Conservation (phyloP, 2,888 invertebrate species). For the Altica lythri region DNA sequence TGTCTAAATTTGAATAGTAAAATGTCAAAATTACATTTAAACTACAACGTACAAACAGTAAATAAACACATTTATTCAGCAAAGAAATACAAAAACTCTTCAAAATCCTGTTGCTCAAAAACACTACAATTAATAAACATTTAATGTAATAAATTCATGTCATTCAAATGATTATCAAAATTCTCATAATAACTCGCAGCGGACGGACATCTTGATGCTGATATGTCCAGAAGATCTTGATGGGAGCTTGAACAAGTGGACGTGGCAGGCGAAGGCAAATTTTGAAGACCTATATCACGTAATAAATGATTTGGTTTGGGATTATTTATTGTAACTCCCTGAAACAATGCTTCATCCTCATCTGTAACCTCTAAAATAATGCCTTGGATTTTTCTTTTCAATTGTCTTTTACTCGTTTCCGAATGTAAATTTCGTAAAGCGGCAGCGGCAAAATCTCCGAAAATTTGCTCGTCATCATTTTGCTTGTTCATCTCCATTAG, state of each 20-base stretch:
- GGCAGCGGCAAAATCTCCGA: constrained; percentile 10
- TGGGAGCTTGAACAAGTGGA: neutral
- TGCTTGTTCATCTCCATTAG: neutral
- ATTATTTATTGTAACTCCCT: neutral
- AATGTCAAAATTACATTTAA: neutral
- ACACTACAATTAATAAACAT: too few relatives aligned
- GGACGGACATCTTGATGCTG: neutral
- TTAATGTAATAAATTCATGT: too few relatives aligned
- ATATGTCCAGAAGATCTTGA: neutral
- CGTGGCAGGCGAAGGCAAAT: neutral
- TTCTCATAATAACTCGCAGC: neutral
- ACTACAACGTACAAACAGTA: too few relatives aligned
- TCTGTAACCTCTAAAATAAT: constrained; percentile 1
- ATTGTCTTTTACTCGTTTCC: neutral
- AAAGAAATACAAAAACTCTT: too few relatives aligned
- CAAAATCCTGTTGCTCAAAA: too few relatives aligned
- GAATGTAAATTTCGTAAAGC: neutral
- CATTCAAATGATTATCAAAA: constrained; percentile 1
- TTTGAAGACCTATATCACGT: neutral
- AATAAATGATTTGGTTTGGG: neutral
- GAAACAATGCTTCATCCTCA: constrained; percentile 1
- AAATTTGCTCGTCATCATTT: neutral
- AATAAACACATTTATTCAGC: too few relatives aligned
- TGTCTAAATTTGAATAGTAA: neutral
- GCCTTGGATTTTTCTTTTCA: constrained; percentile 5